phyloP scores from a whole-genome alignment of 1,140 invertebrate species.

The Heliconius hewitsoni region DNA sequence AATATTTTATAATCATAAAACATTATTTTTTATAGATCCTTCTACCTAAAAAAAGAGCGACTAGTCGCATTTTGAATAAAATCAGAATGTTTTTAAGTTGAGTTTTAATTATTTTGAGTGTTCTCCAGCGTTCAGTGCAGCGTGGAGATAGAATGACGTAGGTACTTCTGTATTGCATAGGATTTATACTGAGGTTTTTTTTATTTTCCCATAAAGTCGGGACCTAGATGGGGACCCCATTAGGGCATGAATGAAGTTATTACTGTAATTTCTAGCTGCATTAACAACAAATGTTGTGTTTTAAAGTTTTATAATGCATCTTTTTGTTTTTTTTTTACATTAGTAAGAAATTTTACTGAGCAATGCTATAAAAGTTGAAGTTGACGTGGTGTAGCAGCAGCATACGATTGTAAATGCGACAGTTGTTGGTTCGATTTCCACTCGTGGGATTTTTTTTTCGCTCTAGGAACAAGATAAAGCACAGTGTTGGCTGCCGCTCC shows the following conservation, averaged over 20 bases:
- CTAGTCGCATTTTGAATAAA: slow-evolving; percentile 21
- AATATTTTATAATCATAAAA: not conserved
- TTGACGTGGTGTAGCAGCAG: too few relatives aligned
- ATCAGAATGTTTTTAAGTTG: slow-evolving; percentile 27
- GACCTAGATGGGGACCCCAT: slow-evolving; percentile 13
- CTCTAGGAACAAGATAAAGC: too few relatives aligned
- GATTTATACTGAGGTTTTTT: slow-evolving; percentile 26
- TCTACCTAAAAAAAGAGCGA: not conserved
- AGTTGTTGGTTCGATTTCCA: too few relatives aligned
- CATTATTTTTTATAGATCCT: not conserved
- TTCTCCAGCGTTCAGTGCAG: slow-evolving; percentile 29
- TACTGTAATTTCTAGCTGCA: slow-evolving; percentile 4
- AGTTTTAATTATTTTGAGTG: slow-evolving; percentile 39
- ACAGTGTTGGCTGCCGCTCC: too few relatives aligned
- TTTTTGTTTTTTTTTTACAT: not conserved
- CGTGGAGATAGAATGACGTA: slow-evolving; percentile 33
- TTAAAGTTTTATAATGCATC: not conserved
- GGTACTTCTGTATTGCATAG: slow-evolving; percentile 25
- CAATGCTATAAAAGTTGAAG: not conserved
- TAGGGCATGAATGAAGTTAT: slow-evolving; percentile 15
- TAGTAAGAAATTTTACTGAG: not conserved
- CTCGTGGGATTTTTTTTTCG: not conserved
- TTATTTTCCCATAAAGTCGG: slow-evolving; percentile 17
- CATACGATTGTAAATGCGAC: too few relatives aligned
- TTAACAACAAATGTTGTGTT: slow-evolving; percentile 17